Percentiles rank a stretch among this genome's conserved stretches.
phyloP scores from a whole-genome alignment of 30 jellyfish, hydroid and myxozoan genomes.

The Aurelia coerulea region DNA sequence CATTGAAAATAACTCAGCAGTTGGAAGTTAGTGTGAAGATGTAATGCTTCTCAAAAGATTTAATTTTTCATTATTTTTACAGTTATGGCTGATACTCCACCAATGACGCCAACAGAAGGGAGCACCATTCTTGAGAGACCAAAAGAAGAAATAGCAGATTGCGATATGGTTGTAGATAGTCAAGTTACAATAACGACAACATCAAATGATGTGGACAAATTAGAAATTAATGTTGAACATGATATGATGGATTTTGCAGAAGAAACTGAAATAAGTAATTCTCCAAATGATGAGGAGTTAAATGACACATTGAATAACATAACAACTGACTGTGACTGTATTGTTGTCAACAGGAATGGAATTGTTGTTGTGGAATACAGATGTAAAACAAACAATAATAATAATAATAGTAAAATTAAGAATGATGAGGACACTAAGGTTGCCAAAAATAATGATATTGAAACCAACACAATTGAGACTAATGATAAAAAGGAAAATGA shows the following conservation, averaged over 20 bases:
- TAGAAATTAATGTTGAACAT: neutral
- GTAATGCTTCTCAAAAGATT: too few relatives aligned
- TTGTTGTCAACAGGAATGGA: conserved; percentile 48
- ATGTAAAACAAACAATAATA: neutral
- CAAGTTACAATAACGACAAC: conserved; percentile 62
- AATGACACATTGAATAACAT: neutral
- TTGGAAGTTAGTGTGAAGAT: too few relatives aligned
- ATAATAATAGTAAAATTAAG: neutral
- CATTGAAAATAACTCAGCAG: too few relatives aligned
- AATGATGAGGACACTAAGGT: neutral
- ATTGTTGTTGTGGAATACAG: conserved; percentile 53
- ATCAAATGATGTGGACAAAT: conserved; percentile 10
- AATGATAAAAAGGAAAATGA: neutral
- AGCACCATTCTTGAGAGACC: neutral
- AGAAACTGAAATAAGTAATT: neutral
- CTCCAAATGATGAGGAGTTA: too few relatives aligned
- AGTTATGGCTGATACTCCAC: conserved; percentile 29
- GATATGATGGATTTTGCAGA: conserved; percentile 10
- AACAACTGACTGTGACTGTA: neutral
- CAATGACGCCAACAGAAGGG: conserved; percentile 19
- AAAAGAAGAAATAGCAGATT: conserved; percentile 18
- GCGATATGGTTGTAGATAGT: conserved; percentile 54
- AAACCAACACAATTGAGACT: neutral
- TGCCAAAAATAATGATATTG: neutral
- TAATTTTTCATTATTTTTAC: neutral